Conservation (phyloP, 2,888 invertebrate species). For the Lycocerus yunnanus region DNA sequence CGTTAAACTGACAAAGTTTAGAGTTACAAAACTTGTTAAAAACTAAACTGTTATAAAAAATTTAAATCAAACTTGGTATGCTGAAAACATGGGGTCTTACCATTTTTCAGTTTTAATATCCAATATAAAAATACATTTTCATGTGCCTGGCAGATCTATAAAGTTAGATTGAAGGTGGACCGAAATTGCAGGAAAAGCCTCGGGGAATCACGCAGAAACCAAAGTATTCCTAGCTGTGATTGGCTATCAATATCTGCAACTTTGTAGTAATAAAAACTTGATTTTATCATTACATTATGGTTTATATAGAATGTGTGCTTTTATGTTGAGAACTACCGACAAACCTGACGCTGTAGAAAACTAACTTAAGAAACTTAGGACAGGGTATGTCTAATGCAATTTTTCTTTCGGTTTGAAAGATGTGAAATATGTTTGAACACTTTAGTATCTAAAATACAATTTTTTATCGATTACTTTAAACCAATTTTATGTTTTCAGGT, state of each 20-base stretch:
- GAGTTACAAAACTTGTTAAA: background rate
- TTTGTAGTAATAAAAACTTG: constrained; percentile 32
- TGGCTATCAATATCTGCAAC: constrained; percentile 34
- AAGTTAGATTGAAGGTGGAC: constrained; percentile 28
- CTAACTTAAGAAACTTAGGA: constrained; percentile 36
- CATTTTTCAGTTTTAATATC: constrained; percentile 26
- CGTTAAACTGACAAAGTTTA: background rate
- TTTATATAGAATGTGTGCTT: constrained; percentile 21
- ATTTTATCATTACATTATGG: constrained; percentile 39
- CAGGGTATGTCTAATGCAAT: constrained; percentile 36
- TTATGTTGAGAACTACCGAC: constrained; percentile 31
- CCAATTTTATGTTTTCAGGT: background rate
- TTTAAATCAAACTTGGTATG: background rate
- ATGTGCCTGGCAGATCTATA: constrained; percentile 19
- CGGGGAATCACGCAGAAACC: constrained; percentile 23
- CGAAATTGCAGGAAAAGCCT: constrained; percentile 21
- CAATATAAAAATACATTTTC: constrained; percentile 30
- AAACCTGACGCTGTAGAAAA: constrained; percentile 34
- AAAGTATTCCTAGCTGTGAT: constrained; percentile 27
- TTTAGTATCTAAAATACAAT: constrained; percentile 34
- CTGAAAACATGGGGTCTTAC: constrained; percentile 10
- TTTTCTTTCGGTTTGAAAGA: constrained; percentile 31
- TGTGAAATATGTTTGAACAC: constrained; percentile 35
- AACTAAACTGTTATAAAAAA: background rate
- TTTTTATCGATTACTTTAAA: constrained; percentile 12